These are phyloP conservation scores for Boloria selene DNA, from an alignment of 2,888 invertebrate species.

Conservation along the genomic window DNA sequence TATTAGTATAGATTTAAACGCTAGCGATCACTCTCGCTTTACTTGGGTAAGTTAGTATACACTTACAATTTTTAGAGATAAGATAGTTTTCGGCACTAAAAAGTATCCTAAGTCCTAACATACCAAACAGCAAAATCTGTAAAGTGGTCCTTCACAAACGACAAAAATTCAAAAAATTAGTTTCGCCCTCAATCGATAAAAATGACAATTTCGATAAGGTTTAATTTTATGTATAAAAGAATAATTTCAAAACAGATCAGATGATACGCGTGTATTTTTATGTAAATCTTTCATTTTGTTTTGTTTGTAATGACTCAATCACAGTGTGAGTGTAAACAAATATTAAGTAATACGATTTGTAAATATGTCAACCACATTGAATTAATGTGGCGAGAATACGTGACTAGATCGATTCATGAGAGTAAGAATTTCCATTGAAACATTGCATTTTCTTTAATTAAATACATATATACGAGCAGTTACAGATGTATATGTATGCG, in stretches of 20 bases:
- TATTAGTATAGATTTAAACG: no score
- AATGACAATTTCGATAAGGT: no score
- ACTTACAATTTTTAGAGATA: neutral
- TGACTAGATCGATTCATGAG: conserved; percentile 18
- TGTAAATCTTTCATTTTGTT: neutral
- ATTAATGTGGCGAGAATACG: conserved; percentile 17
- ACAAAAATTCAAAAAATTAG: no score
- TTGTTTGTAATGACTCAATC: neutral
- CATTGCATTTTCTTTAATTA: neutral
- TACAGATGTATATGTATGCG: no score
- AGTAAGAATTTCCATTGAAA: neutral
- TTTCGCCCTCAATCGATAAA: no score
- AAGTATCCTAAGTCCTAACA: neutral
- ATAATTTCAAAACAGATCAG: no score
- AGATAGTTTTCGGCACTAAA: no score
- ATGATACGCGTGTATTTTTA: neutral
- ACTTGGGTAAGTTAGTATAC: neutral
- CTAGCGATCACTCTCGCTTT: neutral
- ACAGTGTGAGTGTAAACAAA: conserved; percentile 3
- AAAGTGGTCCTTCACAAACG: no score
- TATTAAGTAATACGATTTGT: neutral
- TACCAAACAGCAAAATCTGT: no score
- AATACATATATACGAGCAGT: no score
- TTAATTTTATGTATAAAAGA: no score
- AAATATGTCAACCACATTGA: conserved; percentile 1